Evolutionary conservation across 2,113 vertebrate species (phyloP), one percentile per base, ranked within the genome.

Genomic region (Pomatorhinus ruficollis): DNA sequence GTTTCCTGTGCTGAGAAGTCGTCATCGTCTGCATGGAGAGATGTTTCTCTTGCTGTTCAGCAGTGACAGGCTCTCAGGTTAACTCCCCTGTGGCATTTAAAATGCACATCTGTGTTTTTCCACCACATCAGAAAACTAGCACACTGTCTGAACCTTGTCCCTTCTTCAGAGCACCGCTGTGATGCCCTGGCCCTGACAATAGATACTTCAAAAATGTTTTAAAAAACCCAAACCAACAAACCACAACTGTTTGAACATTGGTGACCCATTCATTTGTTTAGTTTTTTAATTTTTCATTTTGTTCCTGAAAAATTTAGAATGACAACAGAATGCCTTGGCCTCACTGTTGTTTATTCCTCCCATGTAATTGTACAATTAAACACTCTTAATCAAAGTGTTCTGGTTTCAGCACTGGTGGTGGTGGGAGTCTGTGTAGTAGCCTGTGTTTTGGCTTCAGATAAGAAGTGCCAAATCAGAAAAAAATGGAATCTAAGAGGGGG

Each of bases 71-170:
- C 72, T 94, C 80, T 87, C 89, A 57, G 76, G 59, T 86, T 92
- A 77, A 86, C 31, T 96, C 89, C 42, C 80, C 3, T 10, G 50
- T 74, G 93, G 49, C 80, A 49, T 89, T 96, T 92, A 80, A 89
- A 95, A 92, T 39, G 76, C 80, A 72, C 86, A 95, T 83, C 76
- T 92, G 53, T 4, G 64, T 88, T 95, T 92, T 93, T 70, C 86
- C 71, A 70, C 28, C 78, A 5, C 72, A 18, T 60, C 42, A 71
- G 65, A 74, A 79, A 90, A 82, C 31, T 60, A 75, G 24, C 1
- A 10, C 69, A 27, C 54, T 65, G 37, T 53, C 66, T 92, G 93
- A 92, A 92, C 91, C 72, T 80, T 90, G 68, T 86, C 63, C 53
- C 49, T 77, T 88, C 63, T 83, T 60, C 59, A 56, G 57, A 74